A percentile compares a stretch with the other conserved stretches of the same genome.
Conservation (phyloP, 2,113 vertebrate genomes). For the Pachyramphus minor region DNA sequence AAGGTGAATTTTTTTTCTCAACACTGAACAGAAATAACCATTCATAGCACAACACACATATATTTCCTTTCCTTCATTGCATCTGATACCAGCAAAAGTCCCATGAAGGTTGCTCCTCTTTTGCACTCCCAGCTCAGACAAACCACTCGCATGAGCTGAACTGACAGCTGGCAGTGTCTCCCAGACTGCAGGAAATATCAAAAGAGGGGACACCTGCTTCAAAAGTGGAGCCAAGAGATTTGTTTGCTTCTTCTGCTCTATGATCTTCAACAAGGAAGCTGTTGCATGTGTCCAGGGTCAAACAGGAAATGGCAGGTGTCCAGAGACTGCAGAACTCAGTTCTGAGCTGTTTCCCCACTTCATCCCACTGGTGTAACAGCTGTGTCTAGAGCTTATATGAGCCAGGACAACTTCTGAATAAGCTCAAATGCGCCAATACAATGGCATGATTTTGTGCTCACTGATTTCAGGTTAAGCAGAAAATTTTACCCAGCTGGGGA, state of each 20-base stretch:
- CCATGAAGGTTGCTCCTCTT: not conserved
- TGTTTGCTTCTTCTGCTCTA: slow-evolving; percentile 58
- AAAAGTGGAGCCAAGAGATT: slow-evolving; percentile 56
- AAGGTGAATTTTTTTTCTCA: not conserved
- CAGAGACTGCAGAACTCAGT: not conserved
- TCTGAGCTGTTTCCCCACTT: not conserved
- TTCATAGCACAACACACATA: not conserved
- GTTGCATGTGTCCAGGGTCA: slow-evolving; percentile 43
- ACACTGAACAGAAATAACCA: not conserved
- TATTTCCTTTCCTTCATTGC: not conserved
- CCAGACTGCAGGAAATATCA: slow-evolving; percentile 52
- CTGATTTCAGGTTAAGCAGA: not conserved
- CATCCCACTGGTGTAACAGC: slow-evolving; percentile 20
- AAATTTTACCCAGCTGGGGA: not conserved
- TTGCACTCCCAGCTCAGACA: not conserved
- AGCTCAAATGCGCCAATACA: not conserved
- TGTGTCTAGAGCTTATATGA: not conserved
- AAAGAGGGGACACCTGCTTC: slow-evolving; percentile 61
- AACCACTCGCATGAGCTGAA: not conserved
- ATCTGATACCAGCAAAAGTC: not conserved
- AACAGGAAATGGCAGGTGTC: slow-evolving; percentile 57
- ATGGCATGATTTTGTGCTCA: not conserved
- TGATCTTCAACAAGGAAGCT: slow-evolving; percentile 50
- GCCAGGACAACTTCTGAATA: not conserved
- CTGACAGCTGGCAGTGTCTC: slow-evolving; percentile 39